Evolutionary conservation across 2,113 vertebrate species (phyloP).

Genomic region (Paralichthys olivaceus): DNA sequence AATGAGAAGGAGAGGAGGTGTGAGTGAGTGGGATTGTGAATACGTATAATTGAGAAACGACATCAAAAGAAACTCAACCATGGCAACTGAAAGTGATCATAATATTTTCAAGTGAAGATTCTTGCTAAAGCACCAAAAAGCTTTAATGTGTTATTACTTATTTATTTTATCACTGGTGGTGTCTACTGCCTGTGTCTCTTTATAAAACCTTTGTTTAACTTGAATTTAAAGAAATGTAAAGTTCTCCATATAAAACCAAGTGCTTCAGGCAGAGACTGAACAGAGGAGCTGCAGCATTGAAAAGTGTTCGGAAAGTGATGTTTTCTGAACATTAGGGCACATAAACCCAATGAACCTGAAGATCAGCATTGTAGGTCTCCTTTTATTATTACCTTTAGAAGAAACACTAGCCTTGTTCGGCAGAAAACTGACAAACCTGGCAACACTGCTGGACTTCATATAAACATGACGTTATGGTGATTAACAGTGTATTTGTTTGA

Average conservation of each 20-base stretch:
- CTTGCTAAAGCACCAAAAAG: slow-evolving; percentile 7
- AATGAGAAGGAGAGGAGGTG: slow-evolving; percentile 50
- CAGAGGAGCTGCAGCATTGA: too few relatives aligned
- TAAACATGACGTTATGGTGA: not conserved
- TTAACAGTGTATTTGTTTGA: not conserved
- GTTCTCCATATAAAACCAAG: too few relatives aligned
- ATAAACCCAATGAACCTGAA: too few relatives aligned
- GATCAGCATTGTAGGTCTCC: too few relatives aligned
- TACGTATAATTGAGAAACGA: slow-evolving; percentile 48
- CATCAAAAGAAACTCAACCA: slow-evolving; percentile 45
- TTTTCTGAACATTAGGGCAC: too few relatives aligned
- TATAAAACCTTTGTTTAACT: not conserved
- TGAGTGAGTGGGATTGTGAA: slow-evolving; percentile 53
- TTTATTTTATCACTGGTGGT: not conserved
- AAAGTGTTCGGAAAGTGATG: too few relatives aligned
- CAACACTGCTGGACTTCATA: too few relatives aligned
- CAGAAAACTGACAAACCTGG: too few relatives aligned
- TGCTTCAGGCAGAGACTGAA: too few relatives aligned
- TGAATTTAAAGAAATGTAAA: not conserved
- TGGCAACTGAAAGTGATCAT: slow-evolving; percentile 44
- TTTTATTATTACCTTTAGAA: too few relatives aligned
- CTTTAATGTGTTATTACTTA: not conserved
- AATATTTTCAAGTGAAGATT: slow-evolving; percentile 29
- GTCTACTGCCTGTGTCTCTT: not conserved
- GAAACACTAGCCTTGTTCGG: too few relatives aligned